Evolutionary conservation across 1,140 invertebrate genomes (phyloP).

Genomic region (Elymnias hypermnestra): DNA sequence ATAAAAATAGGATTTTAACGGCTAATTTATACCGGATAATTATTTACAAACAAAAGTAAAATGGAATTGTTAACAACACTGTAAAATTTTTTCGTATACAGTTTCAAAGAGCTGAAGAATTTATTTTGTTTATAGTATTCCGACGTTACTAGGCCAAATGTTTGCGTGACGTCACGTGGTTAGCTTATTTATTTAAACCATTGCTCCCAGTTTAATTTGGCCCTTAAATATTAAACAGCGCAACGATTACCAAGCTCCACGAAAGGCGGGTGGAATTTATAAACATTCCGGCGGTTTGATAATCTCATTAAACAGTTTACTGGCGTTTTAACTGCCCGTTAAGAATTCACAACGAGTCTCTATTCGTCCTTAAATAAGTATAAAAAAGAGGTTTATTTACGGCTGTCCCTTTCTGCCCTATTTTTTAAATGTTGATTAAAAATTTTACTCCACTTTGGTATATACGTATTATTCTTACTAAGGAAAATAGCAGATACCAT

Average conservation of each 20-base stretch:
- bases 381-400: conserved; percentile 21
- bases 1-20: too few relatives aligned
- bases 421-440: conserved; percentile 1
- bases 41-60: too few relatives aligned
- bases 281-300: conserved; percentile 48
- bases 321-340: conserved; percentile 53
- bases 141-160: conserved; percentile 15
- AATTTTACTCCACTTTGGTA: not conserved
- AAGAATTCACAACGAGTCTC: conserved; percentile 54
- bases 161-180: conserved; percentile 21
- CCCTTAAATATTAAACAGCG: conserved; percentile 19
- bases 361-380: conserved; percentile 37
- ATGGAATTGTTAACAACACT: too few relatives aligned
- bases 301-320: conserved; percentile 63
- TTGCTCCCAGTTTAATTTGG: conserved; percentile 16
- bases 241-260: conserved; percentile 12
- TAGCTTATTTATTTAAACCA: conserved; percentile 25
- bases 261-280: conserved; percentile 24
- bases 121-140: not conserved
- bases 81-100: too few relatives aligned
- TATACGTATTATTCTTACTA: too few relatives aligned
- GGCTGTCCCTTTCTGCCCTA: conserved; percentile 17
- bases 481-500: too few relatives aligned
- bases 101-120: too few relatives aligned
- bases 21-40: too few relatives aligned